Evolutionary conservation across 2,797 vertebrate species (phyloP).

Genomic region (Melanogrammus aeglefinus): DNA sequence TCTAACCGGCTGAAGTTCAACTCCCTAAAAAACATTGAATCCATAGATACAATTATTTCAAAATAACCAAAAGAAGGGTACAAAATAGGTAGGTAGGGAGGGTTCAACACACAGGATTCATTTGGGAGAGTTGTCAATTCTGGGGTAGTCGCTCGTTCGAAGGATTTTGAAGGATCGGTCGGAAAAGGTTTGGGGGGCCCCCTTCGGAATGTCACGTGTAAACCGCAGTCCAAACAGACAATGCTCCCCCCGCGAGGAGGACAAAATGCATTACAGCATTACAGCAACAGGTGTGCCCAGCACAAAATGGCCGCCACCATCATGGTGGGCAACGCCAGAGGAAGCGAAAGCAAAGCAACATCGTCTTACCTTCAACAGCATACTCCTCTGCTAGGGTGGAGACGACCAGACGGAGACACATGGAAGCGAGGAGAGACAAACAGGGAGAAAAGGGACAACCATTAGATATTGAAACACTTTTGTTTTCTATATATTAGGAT

Average conservation of each 20-base stretch:
- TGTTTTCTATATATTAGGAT: too few species aligned
- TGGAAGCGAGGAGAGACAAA: constrained; percentile 23
- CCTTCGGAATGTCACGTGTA: constrained; percentile 67
- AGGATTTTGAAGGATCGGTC: too few species aligned
- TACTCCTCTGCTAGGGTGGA: constrained; percentile 68
- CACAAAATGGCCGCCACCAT: constrained; percentile 47
- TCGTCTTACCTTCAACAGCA: constrained; percentile 77
- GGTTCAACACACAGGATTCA: too few species aligned
- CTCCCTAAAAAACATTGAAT: too few species aligned
- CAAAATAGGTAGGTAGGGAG: too few species aligned
- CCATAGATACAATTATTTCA: too few species aligned
- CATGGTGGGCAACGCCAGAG: constrained; percentile 19
- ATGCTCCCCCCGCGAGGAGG: constrained; percentile 64
- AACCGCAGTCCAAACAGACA: constrained; percentile 81
- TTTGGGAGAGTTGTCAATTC: too few species aligned
- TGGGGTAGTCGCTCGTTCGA: too few species aligned
- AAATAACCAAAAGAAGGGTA: too few species aligned
- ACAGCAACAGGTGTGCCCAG: constrained; percentile 46
- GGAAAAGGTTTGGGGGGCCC: constrained; percentile 39
- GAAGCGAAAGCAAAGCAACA: constrained; percentile 36
- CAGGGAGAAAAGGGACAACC: constrained; percentile 32
- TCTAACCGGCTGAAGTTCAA: too few species aligned
- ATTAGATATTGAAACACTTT: neutral
- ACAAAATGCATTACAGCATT: constrained; percentile 45
- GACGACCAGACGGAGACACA: constrained; percentile 8